Percentiles rank a stretch among this genome's conserved stretches.
phyloP scores from a whole-genome alignment of 64 coral and sea anemone genomes.

The Dendronephthya gigantea region DNA sequence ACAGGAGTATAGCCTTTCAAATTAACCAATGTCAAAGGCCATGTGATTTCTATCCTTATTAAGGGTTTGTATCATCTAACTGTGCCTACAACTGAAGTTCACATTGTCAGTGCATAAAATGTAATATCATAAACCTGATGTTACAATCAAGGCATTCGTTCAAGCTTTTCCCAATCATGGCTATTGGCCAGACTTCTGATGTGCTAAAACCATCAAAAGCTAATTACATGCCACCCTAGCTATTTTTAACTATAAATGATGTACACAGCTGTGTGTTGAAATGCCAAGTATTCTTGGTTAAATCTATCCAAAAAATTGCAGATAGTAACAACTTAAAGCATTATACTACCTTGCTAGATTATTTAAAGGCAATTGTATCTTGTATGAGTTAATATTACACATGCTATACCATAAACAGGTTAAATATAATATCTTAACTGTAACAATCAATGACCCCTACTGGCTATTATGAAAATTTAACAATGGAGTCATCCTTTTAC shows the following conservation, averaged over 20 bases:
- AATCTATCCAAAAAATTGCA: neutral
- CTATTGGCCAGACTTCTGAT: neutral
- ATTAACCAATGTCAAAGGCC: neutral
- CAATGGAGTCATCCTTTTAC: neutral
- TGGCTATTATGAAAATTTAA: neutral
- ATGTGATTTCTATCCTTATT: neutral
- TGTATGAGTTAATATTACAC: neutral
- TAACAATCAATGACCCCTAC: neutral
- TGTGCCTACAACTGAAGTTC: neutral
- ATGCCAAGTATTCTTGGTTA: neutral
- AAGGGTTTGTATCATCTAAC: neutral
- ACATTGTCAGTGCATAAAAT: neutral
- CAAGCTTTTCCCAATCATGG: neutral
- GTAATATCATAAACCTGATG: neutral
- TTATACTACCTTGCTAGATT: neutral
- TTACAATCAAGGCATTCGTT: neutral
- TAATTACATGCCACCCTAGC: neutral
- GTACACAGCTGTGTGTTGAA: neutral
- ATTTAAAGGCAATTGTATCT: neutral
- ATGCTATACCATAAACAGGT: neutral
- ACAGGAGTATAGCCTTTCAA: neutral
- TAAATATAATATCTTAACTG: neutral
- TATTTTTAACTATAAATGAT: conserved; percentile 14
- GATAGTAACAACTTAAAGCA: neutral
- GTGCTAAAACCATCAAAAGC: conserved; percentile 14